Percentiles rank a stretch among this genome's conserved stretches.
Evolutionary conservation across 2,888 invertebrate genomes (phyloP).

Genomic region (Saturnia japonica): DNA sequence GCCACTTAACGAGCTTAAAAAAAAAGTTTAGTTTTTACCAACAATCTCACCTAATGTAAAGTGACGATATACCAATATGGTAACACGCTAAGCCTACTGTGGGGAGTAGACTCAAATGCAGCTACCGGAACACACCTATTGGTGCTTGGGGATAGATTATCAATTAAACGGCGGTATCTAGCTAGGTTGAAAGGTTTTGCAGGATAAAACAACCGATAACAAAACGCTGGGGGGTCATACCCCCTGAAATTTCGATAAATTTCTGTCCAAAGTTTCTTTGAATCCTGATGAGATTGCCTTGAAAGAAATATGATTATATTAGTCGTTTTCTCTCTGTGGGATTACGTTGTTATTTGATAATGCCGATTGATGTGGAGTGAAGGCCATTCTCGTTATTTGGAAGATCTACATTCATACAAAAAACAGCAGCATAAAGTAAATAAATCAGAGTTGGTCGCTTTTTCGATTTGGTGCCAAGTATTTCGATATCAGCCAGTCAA

Average conservation of each 20-base stretch:
- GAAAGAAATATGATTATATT: not conserved
- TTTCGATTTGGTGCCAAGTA: not conserved
- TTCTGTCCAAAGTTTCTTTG: not conserved
- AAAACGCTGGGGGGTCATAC: not conserved
- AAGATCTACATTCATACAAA: not conserved
- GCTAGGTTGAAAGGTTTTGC: too few relatives aligned
- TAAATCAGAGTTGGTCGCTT: not conserved
- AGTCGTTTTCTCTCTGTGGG: not conserved
- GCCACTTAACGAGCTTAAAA: too few relatives aligned
- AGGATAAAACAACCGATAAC: not conserved
- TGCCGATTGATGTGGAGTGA: not conserved
- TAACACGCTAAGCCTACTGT: too few relatives aligned
- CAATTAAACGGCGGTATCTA: too few relatives aligned
- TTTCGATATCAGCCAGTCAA: not conserved
- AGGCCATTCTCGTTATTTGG: not conserved
- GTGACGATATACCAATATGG: not conserved
- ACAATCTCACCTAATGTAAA: not conserved
- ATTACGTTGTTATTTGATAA: slow-evolving; percentile 1
- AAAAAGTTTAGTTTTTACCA: too few relatives aligned
- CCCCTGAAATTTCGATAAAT: not conserved
- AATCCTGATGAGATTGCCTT: slow-evolving; percentile 1
- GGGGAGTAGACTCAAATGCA: too few relatives aligned
- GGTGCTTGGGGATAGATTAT: too few relatives aligned
- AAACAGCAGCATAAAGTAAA: not conserved
- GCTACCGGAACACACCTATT: too few relatives aligned